phyloP scores from a whole-genome alignment of 1,140 invertebrate genomes.

The Hylaeus anthracinus region DNA sequence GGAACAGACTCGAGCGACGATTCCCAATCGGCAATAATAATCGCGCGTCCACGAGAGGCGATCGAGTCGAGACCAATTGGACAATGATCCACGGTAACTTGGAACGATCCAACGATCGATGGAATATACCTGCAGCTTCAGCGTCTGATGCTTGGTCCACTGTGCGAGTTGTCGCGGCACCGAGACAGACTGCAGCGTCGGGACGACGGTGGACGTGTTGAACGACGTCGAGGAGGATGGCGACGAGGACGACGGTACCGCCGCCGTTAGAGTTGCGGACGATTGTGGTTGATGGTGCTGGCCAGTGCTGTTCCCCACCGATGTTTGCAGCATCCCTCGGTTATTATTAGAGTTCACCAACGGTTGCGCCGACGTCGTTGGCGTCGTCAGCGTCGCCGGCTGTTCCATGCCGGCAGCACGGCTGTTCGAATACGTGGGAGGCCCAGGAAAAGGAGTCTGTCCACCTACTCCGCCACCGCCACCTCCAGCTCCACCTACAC shows the following conservation, averaged over 20 bases:
- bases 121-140: slow-evolving; percentile 75
- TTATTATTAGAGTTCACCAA: slow-evolving; percentile 78
- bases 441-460: slow-evolving; percentile 57
- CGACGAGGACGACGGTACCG: slow-evolving; percentile 55
- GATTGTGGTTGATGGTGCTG: slow-evolving; percentile 64
- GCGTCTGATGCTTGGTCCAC: slow-evolving; percentile 78
- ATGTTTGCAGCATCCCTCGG: slow-evolving; percentile 72
- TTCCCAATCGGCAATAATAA: background rate
- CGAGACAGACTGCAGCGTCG: slow-evolving; percentile 66
- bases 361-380: slow-evolving; percentile 64
- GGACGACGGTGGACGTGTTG: slow-evolving; percentile 64
- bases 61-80: background rate
- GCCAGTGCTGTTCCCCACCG: slow-evolving; percentile 63
- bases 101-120: background rate
- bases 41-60: background rate
- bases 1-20: background rate
- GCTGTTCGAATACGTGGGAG: slow-evolving; percentile 49
- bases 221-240: slow-evolving; percentile 68
- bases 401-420: slow-evolving; percentile 47
- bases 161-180: slow-evolving; percentile 77
- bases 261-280: slow-evolving; percentile 54
- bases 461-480: slow-evolving; percentile 41
- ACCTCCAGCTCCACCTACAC: slow-evolving; percentile 46
- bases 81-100: background rate
- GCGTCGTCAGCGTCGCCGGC: slow-evolving; percentile 54